Evolutionary conservation across 2,888 invertebrate species (phyloP).

Genomic region (Boloria selene): DNA sequence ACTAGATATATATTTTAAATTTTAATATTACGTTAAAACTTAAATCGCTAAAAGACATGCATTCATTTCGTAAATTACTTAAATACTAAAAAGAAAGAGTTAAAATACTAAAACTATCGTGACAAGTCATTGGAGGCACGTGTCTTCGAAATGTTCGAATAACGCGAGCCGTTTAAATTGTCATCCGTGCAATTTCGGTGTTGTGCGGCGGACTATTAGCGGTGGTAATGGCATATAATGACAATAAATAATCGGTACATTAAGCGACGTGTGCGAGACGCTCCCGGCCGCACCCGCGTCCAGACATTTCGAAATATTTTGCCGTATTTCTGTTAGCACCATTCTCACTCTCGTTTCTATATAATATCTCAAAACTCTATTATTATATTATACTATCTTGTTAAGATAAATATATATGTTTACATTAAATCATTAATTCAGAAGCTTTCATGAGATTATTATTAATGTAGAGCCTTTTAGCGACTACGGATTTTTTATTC

Average conservation of each 20-base stretch:
- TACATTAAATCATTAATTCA: too few relatives aligned
- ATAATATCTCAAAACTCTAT: too few relatives aligned
- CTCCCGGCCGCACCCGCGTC: slow-evolving; percentile 30
- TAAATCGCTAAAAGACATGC: background rate
- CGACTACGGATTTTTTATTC: too few relatives aligned
- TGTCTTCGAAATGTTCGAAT: slow-evolving; percentile 61
- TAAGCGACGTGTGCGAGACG: slow-evolving; percentile 51
- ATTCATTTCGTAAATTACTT: background rate
- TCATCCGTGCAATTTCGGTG: slow-evolving; percentile 62
- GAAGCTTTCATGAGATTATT: too few relatives aligned
- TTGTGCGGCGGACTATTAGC: slow-evolving; percentile 67
- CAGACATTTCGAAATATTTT: slow-evolving; percentile 8
- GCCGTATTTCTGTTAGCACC: too few relatives aligned
- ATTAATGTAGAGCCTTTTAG: too few relatives aligned
- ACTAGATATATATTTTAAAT: too few relatives aligned
- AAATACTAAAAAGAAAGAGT: slow-evolving; percentile 11
- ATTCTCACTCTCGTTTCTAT: too few relatives aligned
- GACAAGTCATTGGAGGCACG: slow-evolving; percentile 44
- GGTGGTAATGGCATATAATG: slow-evolving; percentile 73
- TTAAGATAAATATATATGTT: too few relatives aligned
- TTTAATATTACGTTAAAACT: too few relatives aligned
- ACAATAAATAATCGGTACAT: slow-evolving; percentile 70
- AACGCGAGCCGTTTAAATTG: slow-evolving; percentile 56
- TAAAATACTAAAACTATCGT: slow-evolving; percentile 20
- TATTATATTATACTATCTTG: too few relatives aligned